phyloP scores from a whole-genome alignment of 2,888 invertebrate species.

The Ochropleura leucogaster region DNA sequence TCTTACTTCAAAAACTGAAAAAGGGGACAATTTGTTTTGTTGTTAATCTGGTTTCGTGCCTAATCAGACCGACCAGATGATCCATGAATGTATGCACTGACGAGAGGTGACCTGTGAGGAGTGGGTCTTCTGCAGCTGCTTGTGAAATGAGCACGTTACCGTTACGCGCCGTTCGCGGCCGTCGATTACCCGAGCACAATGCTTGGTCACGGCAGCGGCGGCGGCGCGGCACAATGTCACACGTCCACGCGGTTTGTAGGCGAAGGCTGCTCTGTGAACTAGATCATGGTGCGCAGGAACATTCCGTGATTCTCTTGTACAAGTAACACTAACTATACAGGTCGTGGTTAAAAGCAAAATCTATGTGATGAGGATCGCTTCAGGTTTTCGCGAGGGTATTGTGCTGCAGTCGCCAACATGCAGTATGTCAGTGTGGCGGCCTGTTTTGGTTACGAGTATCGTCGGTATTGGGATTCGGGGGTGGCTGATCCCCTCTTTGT shows the following conservation, averaged over 20 bases:
- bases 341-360: conserved; percentile 6
- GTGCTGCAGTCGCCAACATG: neutral
- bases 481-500: conserved; percentile 59
- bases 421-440: neutral
- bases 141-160: neutral
- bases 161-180: neutral
- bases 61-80: neutral
- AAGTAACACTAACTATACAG: conserved; percentile 28
- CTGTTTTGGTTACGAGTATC: conserved; percentile 7
- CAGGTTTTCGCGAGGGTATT: neutral
- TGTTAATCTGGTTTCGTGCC: neutral
- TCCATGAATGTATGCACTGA: neutral
- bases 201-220: conserved; percentile 29
- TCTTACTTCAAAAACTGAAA: neutral
- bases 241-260: conserved; percentile 6
- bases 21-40: neutral
- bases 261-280: conserved; percentile 50
- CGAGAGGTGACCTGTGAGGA: neutral
- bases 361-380: neutral
- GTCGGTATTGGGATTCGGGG: conserved; percentile 46
- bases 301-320: conserved; percentile 14
- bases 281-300: conserved; percentile 12
- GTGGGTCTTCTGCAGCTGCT: conserved; percentile 32
- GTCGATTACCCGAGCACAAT: conserved; percentile 19
- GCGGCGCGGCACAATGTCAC: conserved; percentile 26